Evolutionary conservation across 2,888 invertebrate genomes (phyloP), one percentile per base, ranked within the genome.

Genomic region (Apodemia mormo): DNA sequence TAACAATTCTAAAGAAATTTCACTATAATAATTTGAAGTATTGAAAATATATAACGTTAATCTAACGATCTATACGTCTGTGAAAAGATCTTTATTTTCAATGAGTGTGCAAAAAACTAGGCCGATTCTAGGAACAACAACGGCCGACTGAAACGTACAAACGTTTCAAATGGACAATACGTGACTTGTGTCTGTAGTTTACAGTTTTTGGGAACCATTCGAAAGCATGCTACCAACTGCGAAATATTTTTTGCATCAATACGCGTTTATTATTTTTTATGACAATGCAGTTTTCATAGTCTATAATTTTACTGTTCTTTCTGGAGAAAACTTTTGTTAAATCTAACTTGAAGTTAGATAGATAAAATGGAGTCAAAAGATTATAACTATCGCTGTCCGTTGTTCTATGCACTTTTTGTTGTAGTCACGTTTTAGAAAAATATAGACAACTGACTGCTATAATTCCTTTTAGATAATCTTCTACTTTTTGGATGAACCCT

Each of bases 161-260:
- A 33, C 61, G 61, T 61, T 61, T 61, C 61, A 61, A 61, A 61
- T 61, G 61, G 61, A 61, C 61, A 58, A 58, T 58, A 58, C 58
- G 58, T 58, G 58, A 58, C 58, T 58, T 29, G 58, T 58, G 58
- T 58, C 30, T 29, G 58, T 30, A 58, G 58, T 58, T 30, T 30
- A 58, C 30, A 58, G 58, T 58, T 58, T 58, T 58, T 58, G 58
- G 58, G 12, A 58, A 30, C 58, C 58, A 58, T 58, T 58, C 30
- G 58, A 9, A 58, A 58, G 58, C 58, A 30, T 33, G 58, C 58
- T 30, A 58, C 58, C 58, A 58, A 58, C 58, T 58, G 58, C 58
- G 58, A 58, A 58, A 58, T 58, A 58, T 58, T 58, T 58, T 58
- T 58, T 58, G 58, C 58, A 58, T 58, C 58, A 58, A 30, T 61